phyloP scores from a whole-genome alignment of 2,888 invertebrate genomes.

The Apoda limacodes region DNA sequence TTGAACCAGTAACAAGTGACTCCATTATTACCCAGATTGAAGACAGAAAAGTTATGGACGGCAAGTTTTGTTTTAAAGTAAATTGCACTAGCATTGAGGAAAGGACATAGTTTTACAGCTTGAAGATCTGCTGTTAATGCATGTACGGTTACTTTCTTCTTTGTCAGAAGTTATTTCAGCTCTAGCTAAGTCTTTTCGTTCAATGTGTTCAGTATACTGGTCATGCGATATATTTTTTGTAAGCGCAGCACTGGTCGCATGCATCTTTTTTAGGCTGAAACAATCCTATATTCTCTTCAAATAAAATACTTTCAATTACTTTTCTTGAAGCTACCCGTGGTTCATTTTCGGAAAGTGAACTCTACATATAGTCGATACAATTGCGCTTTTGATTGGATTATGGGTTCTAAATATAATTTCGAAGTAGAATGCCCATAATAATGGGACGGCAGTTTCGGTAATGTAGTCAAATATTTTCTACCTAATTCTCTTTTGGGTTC shows the following conservation, averaged over 20 bases:
- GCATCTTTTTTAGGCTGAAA: no score
- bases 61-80: conserved; percentile 28
- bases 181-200: conserved; percentile 20
- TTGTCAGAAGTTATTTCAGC: conserved; percentile 21
- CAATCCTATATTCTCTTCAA: no score
- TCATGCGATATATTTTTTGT: conserved; percentile 19
- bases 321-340: no score
- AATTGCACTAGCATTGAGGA: conserved; percentile 25
- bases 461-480: conserved; percentile 16
- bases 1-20: conserved; percentile 25
- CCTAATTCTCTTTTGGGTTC: conserved; percentile 21
- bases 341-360: conserved; percentile 18
- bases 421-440: no score
- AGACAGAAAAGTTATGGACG: conserved; percentile 26
- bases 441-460: no score
- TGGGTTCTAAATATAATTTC: no score
- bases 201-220: conserved; percentile 14
- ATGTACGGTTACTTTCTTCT: conserved; percentile 18
- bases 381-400: no score
- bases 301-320: no score
- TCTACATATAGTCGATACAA: no score
- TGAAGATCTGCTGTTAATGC: conserved; percentile 22
- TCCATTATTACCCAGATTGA: conserved; percentile 20
- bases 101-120: no score
- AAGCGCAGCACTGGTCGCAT: no score